Evolutionary conservation across 1,140 invertebrate genomes (phyloP).

Genomic region (Melitaea cinxia): DNA sequence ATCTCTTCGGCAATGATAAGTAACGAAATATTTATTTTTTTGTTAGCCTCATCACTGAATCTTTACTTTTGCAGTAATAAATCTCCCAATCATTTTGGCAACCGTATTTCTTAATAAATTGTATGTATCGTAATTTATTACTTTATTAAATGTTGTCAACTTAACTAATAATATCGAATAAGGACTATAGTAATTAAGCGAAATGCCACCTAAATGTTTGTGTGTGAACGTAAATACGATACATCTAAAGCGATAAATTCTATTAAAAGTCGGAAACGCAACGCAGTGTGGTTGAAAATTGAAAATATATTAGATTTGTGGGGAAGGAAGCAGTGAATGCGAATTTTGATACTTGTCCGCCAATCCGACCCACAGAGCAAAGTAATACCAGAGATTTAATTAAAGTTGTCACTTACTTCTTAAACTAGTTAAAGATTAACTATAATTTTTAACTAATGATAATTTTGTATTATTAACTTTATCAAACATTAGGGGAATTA

Average conservation of each 20-base stretch:
- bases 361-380: conserved; percentile 59
- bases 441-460: too few relatives aligned
- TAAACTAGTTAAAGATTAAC: too few relatives aligned
- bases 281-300: conserved; percentile 70
- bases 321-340: conserved; percentile 49
- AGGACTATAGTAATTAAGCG: background rate
- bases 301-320: conserved; percentile 75
- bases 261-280: conserved; percentile 64
- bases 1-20: conserved; percentile 3
- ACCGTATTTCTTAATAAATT: too few relatives aligned
- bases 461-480: too few relatives aligned
- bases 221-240: conserved; percentile 16
- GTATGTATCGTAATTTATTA: too few relatives aligned
- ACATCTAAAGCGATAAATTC: conserved; percentile 54
- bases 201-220: background rate
- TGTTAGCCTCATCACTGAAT: background rate
- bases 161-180: background rate
- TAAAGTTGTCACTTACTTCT: too few relatives aligned
- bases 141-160: too few relatives aligned
- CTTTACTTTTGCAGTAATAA: background rate
- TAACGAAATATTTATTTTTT: background rate
- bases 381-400: conserved; percentile 69
- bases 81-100: too few relatives aligned
- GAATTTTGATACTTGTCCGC: conserved; percentile 57
- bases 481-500: background rate